Base-by-base conservation (phyloP, 2,797 vertebrate species). In the Pogoniulus pusillus region DNA sequence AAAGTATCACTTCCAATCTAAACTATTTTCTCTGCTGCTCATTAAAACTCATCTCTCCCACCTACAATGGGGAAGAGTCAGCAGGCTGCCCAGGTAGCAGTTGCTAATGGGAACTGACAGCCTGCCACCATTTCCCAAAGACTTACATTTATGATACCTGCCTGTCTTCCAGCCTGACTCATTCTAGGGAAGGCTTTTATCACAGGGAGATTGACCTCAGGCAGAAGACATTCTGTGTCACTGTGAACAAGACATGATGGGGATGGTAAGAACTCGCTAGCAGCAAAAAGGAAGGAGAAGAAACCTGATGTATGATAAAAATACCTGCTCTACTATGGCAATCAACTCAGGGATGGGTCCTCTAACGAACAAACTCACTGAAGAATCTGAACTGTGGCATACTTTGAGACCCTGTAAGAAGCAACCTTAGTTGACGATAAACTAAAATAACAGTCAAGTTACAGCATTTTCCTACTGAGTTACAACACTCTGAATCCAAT, bases 91-190 rank as follows among this genome's bases (percentile, higher is more conserved):
- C 79, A 87, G 76, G 57, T 41, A 91, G 71, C 79, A 68, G 70
- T 76, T 85, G 76, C 70, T 93, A 94, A 95, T 62, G 90, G 82
- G 94, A 90, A 78, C 60, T 91, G 95, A 96, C 95, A 95, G 90
- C 82, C 82, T 73, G 88, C 76, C 90, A 92, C 73, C 55, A 4
- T 85, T 93, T 94, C 93, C 79, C 3, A 2, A 91, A 90, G 88
- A 47, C 60, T 92, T 60, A 19, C 2, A 4, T 72, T 89, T 84
- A 83, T 93, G 82, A 90, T 93, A 93, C 27, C 87, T 89, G 89
- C 66, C 91, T 89, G 76, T 93, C 86, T 94, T 91, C 77, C 91
- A 91, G 82, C 60, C 73, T 90, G 86, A 81, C 86, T 96, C 60
- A 89, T 95, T 93, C 90, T 37, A 4, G 9, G 43, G 78, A 87